A percentile compares a stretch with the other conserved stretches of the same genome.
Conservation (phyloP, 2,113 vertebrate species). For the Gavia stellata region DNA sequence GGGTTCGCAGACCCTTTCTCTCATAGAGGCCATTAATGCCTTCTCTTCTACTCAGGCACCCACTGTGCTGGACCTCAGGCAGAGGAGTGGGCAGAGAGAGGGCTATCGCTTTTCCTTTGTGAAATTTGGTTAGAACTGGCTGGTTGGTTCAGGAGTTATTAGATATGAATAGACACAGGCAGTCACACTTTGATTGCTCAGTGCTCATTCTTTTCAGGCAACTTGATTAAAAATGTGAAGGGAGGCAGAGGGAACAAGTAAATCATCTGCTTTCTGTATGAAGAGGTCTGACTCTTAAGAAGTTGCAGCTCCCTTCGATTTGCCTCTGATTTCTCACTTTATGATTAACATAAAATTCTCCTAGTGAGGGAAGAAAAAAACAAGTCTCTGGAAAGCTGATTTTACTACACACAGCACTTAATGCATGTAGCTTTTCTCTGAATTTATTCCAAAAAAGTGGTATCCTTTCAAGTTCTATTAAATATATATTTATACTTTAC, state of each 20-base stretch:
- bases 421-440: neutral
- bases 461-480: neutral
- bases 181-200: neutral
- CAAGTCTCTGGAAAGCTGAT: neutral
- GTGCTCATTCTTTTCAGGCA: neutral
- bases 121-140: neutral
- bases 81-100: neutral
- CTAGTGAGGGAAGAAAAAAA: neutral
- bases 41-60: neutral
- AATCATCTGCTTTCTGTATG: neutral
- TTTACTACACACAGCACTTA: neutral
- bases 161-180: neutral
- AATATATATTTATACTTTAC: neutral
- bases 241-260: neutral
- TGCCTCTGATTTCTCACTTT: neutral
- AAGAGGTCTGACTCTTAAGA: neutral
- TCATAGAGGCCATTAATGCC: neutral
- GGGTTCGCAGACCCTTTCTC: neutral
- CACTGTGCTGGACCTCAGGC: neutral
- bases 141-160: neutral
- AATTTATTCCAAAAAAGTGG: neutral
- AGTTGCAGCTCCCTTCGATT: neutral
- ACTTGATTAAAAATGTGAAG: neutral
- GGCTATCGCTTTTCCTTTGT: neutral
- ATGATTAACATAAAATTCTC: neutral